Percentiles rank a stretch among this genome's conserved stretches.
phyloP scores from a whole-genome alignment of 2,797 vertebrate species.

The Peromyscus aztecus region DNA sequence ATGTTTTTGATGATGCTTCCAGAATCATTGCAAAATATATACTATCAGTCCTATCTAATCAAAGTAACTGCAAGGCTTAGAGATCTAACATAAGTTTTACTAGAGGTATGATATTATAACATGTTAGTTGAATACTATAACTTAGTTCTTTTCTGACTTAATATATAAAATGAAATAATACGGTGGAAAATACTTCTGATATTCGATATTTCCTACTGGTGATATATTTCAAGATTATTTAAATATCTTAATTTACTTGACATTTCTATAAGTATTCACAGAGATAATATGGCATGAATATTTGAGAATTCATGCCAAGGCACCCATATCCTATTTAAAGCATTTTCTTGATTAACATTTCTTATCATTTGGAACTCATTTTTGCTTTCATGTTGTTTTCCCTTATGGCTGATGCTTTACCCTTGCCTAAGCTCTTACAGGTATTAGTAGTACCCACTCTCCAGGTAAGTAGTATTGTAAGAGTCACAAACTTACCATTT shows the following conservation, averaged over 20 bases:
- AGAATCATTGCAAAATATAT: not conserved
- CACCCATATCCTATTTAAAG: not conserved
- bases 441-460: accelerated
- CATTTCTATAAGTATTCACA: not conserved
- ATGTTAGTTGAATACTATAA: not conserved
- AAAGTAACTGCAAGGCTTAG: not conserved
- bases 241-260: not conserved
- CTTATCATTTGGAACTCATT: not conserved
- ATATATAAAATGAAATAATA: not conserved
- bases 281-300: not conserved
- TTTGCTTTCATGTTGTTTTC: not conserved
- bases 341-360: not conserved
- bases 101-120: not conserved
- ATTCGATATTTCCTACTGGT: not conserved
- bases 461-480: not conserved
- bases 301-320: not conserved
- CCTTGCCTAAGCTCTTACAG: not conserved
- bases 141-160: conserved; percentile 7
- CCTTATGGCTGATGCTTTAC: not conserved
- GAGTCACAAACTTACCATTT: not conserved
- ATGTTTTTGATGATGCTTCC: not conserved
- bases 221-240: not conserved
- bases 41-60: not conserved
- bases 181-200: not conserved
- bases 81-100: not conserved